Base-by-base conservation (phyloP, 2,797 vertebrate species). In the Orientallactaga sibirica region DNA sequence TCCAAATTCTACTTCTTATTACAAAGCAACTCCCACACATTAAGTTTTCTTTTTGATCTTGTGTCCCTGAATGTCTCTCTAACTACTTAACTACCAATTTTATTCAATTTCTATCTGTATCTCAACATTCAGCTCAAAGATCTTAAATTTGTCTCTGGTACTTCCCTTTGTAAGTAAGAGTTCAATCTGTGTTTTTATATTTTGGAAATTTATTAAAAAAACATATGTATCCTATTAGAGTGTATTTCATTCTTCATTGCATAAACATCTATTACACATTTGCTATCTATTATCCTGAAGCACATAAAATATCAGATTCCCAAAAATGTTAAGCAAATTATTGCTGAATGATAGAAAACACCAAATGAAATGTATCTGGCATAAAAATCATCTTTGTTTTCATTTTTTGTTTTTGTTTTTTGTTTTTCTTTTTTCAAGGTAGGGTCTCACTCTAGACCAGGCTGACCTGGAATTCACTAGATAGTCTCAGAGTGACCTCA, bases 131-230 rank as follows among this genome's bases (percentile, higher is more conserved):
- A 91, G 81, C 80, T 83, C 64, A 91, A 84, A 62, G 52, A 78
- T 33, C 24, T 86, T 83, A 85, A 74, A 43, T 77, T 25, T 66
- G n/a, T 91, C 73, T 88, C n/a, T 91, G 5, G 79, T 68, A 82
- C 64, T 95, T 29, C 22, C 18, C 18, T 92, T 84, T 76, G 29
- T 2, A 74, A 86, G 24, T 37, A 24, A 86, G 95, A 93, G 29
- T 55, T 43, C 77, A 76, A 20, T 75, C 58, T 27, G 15, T 25
- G 9, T 90, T 0, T 27, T 88, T 33, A 58, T 58, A 74, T 67
- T 77, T 86, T 80, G 41, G 78, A 64, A 80, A 92, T 76, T 89
- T 14, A 74, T 89, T 12, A 71, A 90, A 92, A 92, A 78, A n/a
- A 24, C 14, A 55, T 77, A 92, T 41, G 22, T n/a, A 48, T n/a